Conservation (phyloP, 2,113 vertebrate genomes). For the Dicrurus megarhynchus region DNA sequence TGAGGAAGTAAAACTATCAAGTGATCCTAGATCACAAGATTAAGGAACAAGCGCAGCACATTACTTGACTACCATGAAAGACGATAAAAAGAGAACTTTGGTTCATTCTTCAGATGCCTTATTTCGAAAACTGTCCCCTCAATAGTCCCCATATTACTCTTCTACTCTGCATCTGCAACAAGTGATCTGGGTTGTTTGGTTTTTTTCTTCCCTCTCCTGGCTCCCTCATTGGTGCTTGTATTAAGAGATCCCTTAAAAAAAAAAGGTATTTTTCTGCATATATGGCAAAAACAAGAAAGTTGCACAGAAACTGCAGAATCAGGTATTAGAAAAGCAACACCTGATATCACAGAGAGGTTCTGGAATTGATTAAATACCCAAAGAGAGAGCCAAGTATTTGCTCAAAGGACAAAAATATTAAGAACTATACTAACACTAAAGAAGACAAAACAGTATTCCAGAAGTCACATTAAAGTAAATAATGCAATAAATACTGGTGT, state of each 20-base stretch:
- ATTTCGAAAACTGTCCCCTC: neutral
- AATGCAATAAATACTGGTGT: neutral
- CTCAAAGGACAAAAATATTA: neutral
- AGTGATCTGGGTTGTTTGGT: neutral
- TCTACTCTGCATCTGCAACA: neutral
- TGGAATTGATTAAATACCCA: neutral
- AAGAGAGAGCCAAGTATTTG: neutral
- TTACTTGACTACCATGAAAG: neutral
- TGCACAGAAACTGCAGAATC: neutral
- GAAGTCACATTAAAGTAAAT: neutral
- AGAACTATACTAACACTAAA: neutral
- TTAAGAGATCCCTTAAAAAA: neutral
- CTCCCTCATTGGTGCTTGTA: neutral
- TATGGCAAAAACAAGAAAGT: neutral
- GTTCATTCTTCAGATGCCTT: neutral
- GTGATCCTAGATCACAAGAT: slow-evolving; percentile 6
- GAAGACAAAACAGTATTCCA: neutral
- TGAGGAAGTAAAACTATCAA: neutral
- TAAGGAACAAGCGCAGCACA: neutral
- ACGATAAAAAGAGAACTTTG: slow-evolving; percentile 1
- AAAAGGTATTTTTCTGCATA: neutral
- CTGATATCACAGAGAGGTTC: neutral
- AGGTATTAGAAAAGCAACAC: neutral
- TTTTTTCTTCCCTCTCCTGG: too few species aligned
- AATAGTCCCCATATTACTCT: neutral